Conservation (phyloP, 2,113 vertebrate genomes). For the Saccopteryx bilineata region DNA sequence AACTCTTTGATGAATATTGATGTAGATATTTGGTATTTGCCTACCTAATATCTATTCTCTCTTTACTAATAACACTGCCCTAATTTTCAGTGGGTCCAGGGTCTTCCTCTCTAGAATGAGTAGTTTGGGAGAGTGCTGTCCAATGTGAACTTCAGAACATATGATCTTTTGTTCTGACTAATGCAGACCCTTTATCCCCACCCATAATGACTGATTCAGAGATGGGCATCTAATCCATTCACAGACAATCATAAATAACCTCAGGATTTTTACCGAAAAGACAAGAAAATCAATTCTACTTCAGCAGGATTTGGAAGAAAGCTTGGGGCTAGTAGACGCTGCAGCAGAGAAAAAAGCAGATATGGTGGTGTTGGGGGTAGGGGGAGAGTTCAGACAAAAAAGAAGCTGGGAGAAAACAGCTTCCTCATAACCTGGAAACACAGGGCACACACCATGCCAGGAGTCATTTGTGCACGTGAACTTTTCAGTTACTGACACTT, state of each 20-base stretch:
- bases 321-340: not conserved
- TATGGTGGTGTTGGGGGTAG: too few relatives aligned
- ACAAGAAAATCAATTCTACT: not conserved
- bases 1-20: slow-evolving; percentile 2
- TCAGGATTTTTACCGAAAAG: not conserved
- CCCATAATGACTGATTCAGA: not conserved
- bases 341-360: not conserved
- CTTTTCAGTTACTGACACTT: not conserved
- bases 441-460: not conserved
- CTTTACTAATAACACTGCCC: not conserved
- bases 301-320: not conserved
- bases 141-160: not conserved
- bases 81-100: not conserved
- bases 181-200: not conserved
- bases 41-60: not conserved
- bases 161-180: not conserved
- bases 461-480: not conserved
- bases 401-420: not conserved
- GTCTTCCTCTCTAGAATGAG: not conserved
- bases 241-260: not conserved
- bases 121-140: not conserved
- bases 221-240: not conserved
- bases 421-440: not conserved
- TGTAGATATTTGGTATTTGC: not conserved
- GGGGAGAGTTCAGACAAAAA: not conserved